Base-by-base conservation (phyloP, 2,797 vertebrate species). In the Taeniopygia guttata region DNA sequence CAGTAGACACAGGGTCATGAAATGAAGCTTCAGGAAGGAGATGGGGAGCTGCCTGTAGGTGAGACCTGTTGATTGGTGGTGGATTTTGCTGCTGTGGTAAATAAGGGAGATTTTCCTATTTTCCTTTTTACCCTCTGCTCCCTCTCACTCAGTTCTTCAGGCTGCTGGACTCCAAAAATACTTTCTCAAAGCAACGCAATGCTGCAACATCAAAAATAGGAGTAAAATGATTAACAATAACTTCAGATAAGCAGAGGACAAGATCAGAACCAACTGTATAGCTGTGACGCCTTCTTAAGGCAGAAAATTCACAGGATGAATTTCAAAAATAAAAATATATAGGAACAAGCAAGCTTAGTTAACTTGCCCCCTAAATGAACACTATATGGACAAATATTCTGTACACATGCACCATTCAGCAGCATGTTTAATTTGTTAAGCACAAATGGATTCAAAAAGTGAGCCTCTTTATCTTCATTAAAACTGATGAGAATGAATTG, bases 401-500 rank as follows among this genome's bases (percentile, higher is more conserved):
- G 79, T 70, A 96, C 80, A 45, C 88, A 93, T 59, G 75, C 73
- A 90, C 75, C 68, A 76, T 93, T 95, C 66, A 25, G 94, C 60
- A 96, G 93, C 73, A 66, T 86, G 88, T 95, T 96, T 96, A 97
- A 97, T 98, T 97, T 96, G 96, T 93, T 96, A 96, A 94, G 95
- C 96, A 91, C 93, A 97, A 97, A 87, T 87, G 94, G 88, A 95
- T 94, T 94, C 77, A 92, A 93, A 95, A 97, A 97, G 87, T 87
- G 78, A 96, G 74, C 42, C 84, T 62, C 91, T 98, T 97, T 96
- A 96, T 97, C 97, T 97, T 98, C 97, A 97, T 98, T 97, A 96
- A 95, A 94, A 68, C 69, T 43, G 10, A 95, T 87, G 90, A 97
- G 93, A 95, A 97, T 96, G 91, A 96, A 97, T 96, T 96, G 88